Base-by-base conservation (phyloP, 2,797 vertebrate genomes). In the Selene dorsalis region DNA sequence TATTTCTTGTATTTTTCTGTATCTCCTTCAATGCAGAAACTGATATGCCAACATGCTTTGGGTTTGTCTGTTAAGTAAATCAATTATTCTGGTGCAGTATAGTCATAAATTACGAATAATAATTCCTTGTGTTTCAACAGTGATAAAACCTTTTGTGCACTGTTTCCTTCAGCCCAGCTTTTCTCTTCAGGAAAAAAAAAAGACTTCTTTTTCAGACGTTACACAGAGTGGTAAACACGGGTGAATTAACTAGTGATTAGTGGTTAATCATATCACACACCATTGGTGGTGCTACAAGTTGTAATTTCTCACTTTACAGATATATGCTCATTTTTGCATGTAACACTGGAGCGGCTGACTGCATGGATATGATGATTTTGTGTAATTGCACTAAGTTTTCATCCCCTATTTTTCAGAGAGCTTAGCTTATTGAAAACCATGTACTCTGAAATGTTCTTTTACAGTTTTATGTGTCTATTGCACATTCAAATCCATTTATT, bases 401-500 rank as follows among this genome's bases (percentile, higher is more conserved):
- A 59, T 65, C 18, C 58, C 17, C 18, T 47, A 56, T 64, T 73
- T 69, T 52, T 9, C 6, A n/a, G 7, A 48, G 55, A 41, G 43
- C 55, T 62, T 59, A 32, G 61, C 35, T 12, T 18, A 61, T 71
- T 71, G 28, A 75, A 52, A 59, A 18, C n/a, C n/a, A 55, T 67
- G 20, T 67, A 14, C 26, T 24, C 62, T 45, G 17, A 28, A 76
- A 72, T 58, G 39, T 63, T 30, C 45, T 63, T 47, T 12, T 43
- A 24, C 22, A 43, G 22, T 55, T 73, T 68, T 35, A 32, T 10
- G 32, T 75, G 61, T 58, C 14, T 58, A 50, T 78, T 71, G 50
- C 24, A 73, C 64, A 66, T 69, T 61, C 56, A 11, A 59, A 58
- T 38, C 41, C 24, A 26, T 4, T 61, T 48, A 64, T 56, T 75